Conservation (phyloP, 2,113 vertebrate genomes). For the Percina caprodes region DNA sequence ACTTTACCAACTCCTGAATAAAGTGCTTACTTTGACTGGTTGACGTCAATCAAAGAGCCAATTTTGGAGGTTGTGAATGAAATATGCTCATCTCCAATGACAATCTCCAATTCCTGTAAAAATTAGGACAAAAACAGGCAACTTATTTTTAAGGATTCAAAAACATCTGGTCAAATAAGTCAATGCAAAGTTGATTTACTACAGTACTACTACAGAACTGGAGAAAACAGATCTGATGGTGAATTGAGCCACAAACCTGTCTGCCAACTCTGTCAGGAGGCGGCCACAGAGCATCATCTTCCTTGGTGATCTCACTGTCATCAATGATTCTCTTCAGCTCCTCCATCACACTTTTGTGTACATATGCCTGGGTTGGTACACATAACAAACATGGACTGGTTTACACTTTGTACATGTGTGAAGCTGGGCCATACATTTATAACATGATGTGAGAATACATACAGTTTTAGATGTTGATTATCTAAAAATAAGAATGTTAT, state of each 20-base stretch:
- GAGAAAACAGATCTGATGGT: not conserved
- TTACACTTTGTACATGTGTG: not conserved
- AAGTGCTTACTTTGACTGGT: constrained; percentile 95
- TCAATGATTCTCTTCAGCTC: constrained; percentile 98
- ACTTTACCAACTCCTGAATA: not conserved
- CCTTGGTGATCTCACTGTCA: constrained; percentile 99
- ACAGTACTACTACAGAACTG: not conserved
- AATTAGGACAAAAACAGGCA: not conserved
- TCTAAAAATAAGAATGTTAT: too few species aligned
- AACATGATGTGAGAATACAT: not conserved
- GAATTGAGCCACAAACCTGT: constrained; percentile 85
- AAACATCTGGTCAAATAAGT: not conserved
- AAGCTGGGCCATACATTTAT: not conserved
- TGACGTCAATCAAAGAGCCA: constrained; percentile 98
- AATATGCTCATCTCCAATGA: constrained; percentile 99
- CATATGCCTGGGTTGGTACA: constrained; percentile 88
- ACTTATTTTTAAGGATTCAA: not conserved
- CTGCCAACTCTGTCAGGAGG: constrained; percentile 96
- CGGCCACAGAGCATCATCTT: constrained; percentile 97
- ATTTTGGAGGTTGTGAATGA: constrained; percentile 99
- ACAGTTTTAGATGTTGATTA: too few species aligned
- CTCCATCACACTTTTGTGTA: constrained; percentile 99
- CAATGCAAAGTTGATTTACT: not conserved
- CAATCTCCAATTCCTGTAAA: constrained; percentile 95
- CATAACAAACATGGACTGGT: not conserved